Evolutionary conservation across 2,888 invertebrate species (phyloP), one percentile per base, ranked within the genome.

Genomic region (Eupithecia subfuscata): DNA sequence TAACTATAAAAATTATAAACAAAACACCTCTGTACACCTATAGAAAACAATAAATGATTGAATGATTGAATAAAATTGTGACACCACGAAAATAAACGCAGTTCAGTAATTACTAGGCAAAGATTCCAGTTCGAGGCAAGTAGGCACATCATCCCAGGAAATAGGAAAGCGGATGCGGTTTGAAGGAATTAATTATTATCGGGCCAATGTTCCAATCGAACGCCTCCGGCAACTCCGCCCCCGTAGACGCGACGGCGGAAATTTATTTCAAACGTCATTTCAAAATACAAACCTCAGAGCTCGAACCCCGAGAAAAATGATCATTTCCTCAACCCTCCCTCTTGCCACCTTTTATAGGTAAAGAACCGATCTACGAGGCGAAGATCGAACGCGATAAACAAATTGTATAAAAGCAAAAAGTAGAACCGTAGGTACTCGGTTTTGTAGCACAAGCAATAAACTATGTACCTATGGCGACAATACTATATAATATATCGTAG

Each of bases 221-320:
- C 86, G 86, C 88, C 88, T 86, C 88, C 88, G 87, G 88, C 86
- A 88, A 82, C 84, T 84, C 82, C 85, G 85, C 83, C 85, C 82
- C 84, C 83, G 78, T 69, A 79, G 69, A 73, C 80, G 74, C 34
- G 69, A 68, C 78, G 71, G 83, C 91, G 93, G 94, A 94, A 93
- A 94, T 94, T 93, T 91, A 92, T 93, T 92, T 91, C 87, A 87
- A 92, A 94, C 84, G 90, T 91, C 91, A 92, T 93, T 93, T 89
- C 88, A 87, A 88, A 92, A 88, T 88, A 89, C 88, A 90, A 88
- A 87, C 87, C 84, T 85, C 85, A 78, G 79, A 84, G 81, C 79
- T 78, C 78, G 30, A 80, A 81, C 82, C 80, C 76, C 84, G 85
- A 85, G 85, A 89, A 91, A 91, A 90, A 90, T 87, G 75, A 86